These are phyloP conservation scores for Flexamia atlantica DNA, from an alignment of 2,888 invertebrate species.

Conservation along the genomic window DNA sequence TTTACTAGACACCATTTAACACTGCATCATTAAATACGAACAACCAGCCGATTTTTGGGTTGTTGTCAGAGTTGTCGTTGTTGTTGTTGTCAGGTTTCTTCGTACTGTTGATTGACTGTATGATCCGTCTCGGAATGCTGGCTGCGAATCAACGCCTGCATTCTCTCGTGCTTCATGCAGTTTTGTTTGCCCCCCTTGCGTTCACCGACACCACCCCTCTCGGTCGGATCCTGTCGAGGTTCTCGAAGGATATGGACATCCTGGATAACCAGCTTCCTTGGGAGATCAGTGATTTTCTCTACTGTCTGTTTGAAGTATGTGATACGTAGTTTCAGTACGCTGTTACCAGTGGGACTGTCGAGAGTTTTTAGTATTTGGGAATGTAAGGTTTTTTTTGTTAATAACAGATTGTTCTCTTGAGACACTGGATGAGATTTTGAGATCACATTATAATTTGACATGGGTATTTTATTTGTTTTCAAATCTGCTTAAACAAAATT, in stretches of 20 bases:
- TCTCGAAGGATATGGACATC: constrained; percentile 78
- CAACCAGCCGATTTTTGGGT: not conserved
- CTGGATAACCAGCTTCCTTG: constrained; percentile 77
- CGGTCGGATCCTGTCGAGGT: constrained; percentile 84
- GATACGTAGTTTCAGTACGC: not conserved
- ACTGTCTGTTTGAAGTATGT: constrained; percentile 71
- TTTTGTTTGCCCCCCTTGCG: constrained; percentile 76
- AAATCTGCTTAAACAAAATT: too few species aligned
- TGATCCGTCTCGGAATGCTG: constrained; percentile 83
- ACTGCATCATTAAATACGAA: too few species aligned
- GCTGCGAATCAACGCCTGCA: constrained; percentile 80
- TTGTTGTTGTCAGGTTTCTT: constrained; percentile 78
- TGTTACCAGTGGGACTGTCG: not conserved
- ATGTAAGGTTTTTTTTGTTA: too few species aligned
- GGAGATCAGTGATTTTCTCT: constrained; percentile 69
- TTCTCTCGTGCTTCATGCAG: constrained; percentile 74
- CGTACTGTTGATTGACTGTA: constrained; percentile 83
- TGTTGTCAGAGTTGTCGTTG: not conserved
- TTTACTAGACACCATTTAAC: too few species aligned
- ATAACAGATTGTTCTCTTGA: too few species aligned
- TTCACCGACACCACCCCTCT: constrained; percentile 79
- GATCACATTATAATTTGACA: too few species aligned
- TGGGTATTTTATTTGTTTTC: too few species aligned
- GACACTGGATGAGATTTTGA: too few species aligned
- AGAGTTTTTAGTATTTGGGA: too few species aligned